Percentiles rank a stretch among this genome's conserved stretches.
These are phyloP conservation scores for Eupelmus urozonus DNA, from an alignment of 2,888 invertebrate genomes.

Conservation along the genomic window DNA sequence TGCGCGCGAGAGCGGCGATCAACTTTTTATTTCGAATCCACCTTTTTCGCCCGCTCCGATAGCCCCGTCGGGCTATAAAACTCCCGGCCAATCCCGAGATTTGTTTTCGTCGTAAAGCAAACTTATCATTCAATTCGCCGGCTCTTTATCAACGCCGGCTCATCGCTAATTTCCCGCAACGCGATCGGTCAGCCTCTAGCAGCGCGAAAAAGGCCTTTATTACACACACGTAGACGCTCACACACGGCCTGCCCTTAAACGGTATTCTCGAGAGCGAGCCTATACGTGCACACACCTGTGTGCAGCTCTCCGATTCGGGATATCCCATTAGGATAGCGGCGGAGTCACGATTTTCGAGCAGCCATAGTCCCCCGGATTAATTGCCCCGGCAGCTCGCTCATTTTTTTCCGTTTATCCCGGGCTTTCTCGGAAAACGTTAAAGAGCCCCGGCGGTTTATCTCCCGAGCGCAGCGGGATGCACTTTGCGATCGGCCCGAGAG, in stretches of 20 bases:
- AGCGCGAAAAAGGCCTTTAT: too few species aligned
- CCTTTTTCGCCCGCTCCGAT: neutral
- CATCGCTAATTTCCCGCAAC: too few species aligned
- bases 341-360: slow-evolving; percentile 47
- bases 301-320: too few species aligned
- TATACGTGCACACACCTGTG: slow-evolving; percentile 41
- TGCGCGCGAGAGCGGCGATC: neutral
- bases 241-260: slow-evolving; percentile 48
- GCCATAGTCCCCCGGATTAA: slow-evolving; percentile 21
- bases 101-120: too few species aligned
- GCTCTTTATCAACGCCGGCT: too few species aligned
- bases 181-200: too few species aligned
- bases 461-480: too few species aligned
- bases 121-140: too few species aligned
- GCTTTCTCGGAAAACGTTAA: slow-evolving; percentile 8
- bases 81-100: too few species aligned
- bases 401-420: neutral
- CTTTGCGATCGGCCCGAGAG: too few species aligned
- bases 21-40: slow-evolving; percentile 15
- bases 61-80: too few species aligned
- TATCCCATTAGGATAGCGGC: slow-evolving; percentile 37
- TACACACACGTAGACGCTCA: neutral
- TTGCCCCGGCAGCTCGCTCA: neutral
- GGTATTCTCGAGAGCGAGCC: slow-evolving; percentile 48
- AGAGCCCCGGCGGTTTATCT: too few species aligned